Evolutionary conservation across 2,113 vertebrate species (phyloP).

Genomic region (Carollia perspicillata): DNA sequence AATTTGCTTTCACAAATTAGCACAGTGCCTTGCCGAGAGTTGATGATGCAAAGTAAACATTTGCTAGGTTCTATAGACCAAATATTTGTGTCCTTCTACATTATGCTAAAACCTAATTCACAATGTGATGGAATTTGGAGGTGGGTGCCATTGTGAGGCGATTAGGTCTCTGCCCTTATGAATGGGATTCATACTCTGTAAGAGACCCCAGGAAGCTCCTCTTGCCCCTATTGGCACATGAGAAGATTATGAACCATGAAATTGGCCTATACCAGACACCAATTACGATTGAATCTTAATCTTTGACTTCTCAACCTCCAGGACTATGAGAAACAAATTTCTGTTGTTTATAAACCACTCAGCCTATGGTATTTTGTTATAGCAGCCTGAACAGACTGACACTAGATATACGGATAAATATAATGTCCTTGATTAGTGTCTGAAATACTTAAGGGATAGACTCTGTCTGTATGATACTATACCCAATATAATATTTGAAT

Average conservation of each 20-base stretch:
- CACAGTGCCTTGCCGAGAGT: neutral
- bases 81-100: neutral
- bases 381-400: too few relatives aligned
- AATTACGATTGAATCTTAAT: neutral
- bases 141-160: neutral
- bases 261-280: neutral
- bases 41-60: neutral
- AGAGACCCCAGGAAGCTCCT: neutral
- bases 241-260: neutral
- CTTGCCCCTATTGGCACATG: neutral
- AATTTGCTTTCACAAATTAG: neutral
- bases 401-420: neutral
- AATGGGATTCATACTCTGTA: neutral
- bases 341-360: too few relatives aligned
- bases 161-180: neutral
- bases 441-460: neutral
- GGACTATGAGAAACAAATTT: too few relatives aligned
- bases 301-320: too few relatives aligned
- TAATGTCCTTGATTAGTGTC: neutral
- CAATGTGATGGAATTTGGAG: neutral
- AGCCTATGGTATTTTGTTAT: too few relatives aligned
- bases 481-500: neutral
- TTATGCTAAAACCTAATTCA: neutral
- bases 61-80: neutral
- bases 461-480: neutral